These are phyloP conservation scores for Alviniconcha marisindica DNA, from an alignment of 1,140 invertebrate species.

Conservation along the genomic window DNA sequence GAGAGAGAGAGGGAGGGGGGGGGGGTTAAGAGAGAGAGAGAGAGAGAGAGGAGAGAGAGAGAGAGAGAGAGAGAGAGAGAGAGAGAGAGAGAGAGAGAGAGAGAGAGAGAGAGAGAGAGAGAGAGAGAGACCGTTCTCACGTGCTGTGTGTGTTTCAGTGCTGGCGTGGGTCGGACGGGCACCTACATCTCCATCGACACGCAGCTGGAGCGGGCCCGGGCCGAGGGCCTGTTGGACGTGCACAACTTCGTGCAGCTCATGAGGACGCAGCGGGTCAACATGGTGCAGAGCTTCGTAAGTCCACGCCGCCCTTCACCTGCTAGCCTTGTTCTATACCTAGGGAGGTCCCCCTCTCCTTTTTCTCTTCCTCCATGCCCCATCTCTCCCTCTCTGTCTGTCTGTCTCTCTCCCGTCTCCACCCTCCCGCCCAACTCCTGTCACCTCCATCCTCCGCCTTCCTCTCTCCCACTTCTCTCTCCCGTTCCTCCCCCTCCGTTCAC, in stretches of 20 bases:
- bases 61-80: no score
- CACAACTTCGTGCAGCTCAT: conserved; percentile 73
- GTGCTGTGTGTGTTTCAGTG: conserved; percentile 63
- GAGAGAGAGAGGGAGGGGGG: no score
- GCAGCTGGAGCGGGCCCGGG: conserved; percentile 69
- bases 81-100: no score
- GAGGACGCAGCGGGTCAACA: conserved; percentile 74
- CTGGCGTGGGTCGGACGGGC: conserved; percentile 76
- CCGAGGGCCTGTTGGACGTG: conserved; percentile 71
- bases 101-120: no score
- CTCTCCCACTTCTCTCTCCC: conserved; percentile 25
- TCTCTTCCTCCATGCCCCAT: background rate
- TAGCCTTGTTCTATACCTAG: background rate
- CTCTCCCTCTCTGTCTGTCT: conserved; percentile 28
- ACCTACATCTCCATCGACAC: conserved; percentile 76
- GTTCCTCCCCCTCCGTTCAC: background rate
- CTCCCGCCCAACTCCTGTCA: background rate
- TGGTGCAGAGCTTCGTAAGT: conserved; percentile 77
- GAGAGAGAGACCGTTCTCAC: no score
- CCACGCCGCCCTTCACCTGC: no score
- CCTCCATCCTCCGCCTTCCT: background rate
- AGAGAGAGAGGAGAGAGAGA: no score
- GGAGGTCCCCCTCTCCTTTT: background rate
- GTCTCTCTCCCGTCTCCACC: background rate
- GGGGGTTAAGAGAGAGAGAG: no score